phyloP scores from a whole-genome alignment of 2,888 invertebrate species.

The Venusia cambrica region DNA sequence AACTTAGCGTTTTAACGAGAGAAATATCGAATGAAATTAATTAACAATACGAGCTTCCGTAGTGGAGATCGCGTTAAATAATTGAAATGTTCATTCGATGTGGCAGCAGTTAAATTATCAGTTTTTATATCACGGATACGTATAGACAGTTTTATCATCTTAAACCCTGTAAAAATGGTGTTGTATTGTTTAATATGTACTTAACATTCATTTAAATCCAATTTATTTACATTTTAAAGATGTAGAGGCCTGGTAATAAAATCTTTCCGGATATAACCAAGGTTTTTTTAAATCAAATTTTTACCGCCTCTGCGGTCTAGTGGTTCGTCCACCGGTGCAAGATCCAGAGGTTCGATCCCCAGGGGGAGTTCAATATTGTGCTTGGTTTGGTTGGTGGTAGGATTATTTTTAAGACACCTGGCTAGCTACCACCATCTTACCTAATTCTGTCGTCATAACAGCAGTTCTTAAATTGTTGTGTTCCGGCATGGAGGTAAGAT shows the following conservation, averaged over 20 bases:
- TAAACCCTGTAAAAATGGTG: slow-evolving; percentile 5
- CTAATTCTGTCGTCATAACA: too few relatives aligned
- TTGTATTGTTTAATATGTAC: slow-evolving; percentile 5
- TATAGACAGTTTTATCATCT: slow-evolving; percentile 18
- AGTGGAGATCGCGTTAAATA: slow-evolving; percentile 36
- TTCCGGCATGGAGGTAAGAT: too few relatives aligned
- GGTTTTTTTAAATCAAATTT: background rate
- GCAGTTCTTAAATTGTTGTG: too few relatives aligned
- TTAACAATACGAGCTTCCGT: slow-evolving; percentile 50
- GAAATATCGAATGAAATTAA: slow-evolving; percentile 60
- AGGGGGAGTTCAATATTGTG: too few relatives aligned
- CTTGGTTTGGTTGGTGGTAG: too few relatives aligned
- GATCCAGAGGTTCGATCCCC: too few relatives aligned
- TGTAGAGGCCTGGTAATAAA: slow-evolving; percentile 25
- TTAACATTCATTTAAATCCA: slow-evolving; percentile 13
- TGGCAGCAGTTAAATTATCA: slow-evolving; percentile 32
- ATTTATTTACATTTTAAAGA: slow-evolving; percentile 11
- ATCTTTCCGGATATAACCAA: background rate
- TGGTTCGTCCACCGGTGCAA: too few relatives aligned
- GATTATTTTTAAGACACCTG: too few relatives aligned
- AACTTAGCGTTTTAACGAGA: slow-evolving; percentile 59
- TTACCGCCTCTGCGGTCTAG: too few relatives aligned
- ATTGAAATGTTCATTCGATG: slow-evolving; percentile 42
- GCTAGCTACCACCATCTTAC: too few relatives aligned
- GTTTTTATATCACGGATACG: slow-evolving; percentile 21